A percentile compares a stretch with the other conserved stretches of the same genome.
phyloP scores from a whole-genome alignment of 1,140 invertebrate genomes.

The Asobara japonica region DNA sequence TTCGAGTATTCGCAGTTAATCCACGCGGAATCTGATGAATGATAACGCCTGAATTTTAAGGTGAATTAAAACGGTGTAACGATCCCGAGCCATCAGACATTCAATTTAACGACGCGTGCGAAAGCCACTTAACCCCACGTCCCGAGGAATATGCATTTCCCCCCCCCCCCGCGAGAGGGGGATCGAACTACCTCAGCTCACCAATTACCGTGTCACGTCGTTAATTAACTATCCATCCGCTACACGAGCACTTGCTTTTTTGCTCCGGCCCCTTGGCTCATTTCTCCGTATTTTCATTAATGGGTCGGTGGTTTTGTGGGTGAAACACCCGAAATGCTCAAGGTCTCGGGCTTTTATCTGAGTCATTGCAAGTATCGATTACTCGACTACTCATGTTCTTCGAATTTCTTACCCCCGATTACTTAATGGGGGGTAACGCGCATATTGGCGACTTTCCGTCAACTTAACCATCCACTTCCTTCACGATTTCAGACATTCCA shows the following conservation, averaged over 20 bases:
- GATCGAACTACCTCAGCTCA: slow-evolving; percentile 42
- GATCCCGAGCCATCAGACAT: not conserved
- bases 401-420: too few relatives aligned
- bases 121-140: slow-evolving; percentile 15
- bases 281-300: not conserved
- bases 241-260: not conserved
- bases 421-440: too few relatives aligned
- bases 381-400: not conserved
- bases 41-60: not conserved
- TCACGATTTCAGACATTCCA: too few relatives aligned
- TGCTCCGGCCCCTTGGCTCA: not conserved
- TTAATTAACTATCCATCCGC: slow-evolving; percentile 42
- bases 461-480: too few relatives aligned
- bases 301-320: not conserved
- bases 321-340: not conserved
- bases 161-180: not conserved
- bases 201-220: slow-evolving; percentile 49
- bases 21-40: too few relatives aligned
- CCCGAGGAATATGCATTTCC: not conserved
- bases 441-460: too few relatives aligned
- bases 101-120: slow-evolving; percentile 13
- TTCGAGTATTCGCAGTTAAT: too few relatives aligned
- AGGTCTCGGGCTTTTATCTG: not conserved
- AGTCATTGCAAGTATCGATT: not conserved
- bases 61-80: not conserved